Conservation (phyloP, 1,140 invertebrate species). For the Cylas formicarius region DNA sequence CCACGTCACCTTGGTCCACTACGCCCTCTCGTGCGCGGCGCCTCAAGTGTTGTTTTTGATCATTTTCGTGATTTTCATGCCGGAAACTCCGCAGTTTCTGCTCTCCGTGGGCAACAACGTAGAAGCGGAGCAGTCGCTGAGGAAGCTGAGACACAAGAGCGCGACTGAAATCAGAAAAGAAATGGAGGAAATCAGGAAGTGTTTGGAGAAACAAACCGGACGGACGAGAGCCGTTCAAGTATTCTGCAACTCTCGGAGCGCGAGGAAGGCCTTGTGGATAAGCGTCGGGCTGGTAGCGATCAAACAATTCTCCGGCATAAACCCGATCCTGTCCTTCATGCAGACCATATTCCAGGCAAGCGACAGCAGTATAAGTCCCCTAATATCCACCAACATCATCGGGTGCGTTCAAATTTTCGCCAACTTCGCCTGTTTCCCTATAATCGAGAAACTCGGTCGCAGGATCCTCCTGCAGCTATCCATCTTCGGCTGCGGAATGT, state of each 20-base stretch:
- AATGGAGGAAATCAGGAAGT: constrained; percentile 46
- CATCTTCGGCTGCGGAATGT: constrained; percentile 49
- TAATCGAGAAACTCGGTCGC: constrained; percentile 46
- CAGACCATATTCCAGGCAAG: constrained; percentile 60
- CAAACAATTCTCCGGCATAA: constrained; percentile 72
- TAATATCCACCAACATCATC: constrained; percentile 5
- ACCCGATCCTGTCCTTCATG: constrained; percentile 73
- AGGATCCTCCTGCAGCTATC: constrained; percentile 62
- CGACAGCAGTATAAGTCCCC: constrained; percentile 46
- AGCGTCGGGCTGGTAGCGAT: constrained; percentile 60
- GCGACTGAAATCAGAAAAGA: constrained; percentile 53
- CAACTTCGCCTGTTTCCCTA: neutral
- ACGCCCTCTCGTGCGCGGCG: constrained; percentile 44
- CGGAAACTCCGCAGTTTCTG: constrained; percentile 71
- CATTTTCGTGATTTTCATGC: constrained; percentile 45
- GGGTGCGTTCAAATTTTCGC: constrained; percentile 11
- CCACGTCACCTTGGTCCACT: constrained; percentile 47
- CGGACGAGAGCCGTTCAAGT: constrained; percentile 43
- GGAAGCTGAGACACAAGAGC: constrained; percentile 53
- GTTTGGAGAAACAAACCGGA: constrained; percentile 26
- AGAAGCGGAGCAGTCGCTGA: constrained; percentile 55
- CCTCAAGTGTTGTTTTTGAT: constrained; percentile 48
- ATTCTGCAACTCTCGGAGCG: constrained; percentile 46
- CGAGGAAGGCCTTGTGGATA: constrained; percentile 58
- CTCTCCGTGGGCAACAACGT: constrained; percentile 50